phyloP scores from a whole-genome alignment of 2,113 vertebrate genomes.

The Procavia capensis region DNA sequence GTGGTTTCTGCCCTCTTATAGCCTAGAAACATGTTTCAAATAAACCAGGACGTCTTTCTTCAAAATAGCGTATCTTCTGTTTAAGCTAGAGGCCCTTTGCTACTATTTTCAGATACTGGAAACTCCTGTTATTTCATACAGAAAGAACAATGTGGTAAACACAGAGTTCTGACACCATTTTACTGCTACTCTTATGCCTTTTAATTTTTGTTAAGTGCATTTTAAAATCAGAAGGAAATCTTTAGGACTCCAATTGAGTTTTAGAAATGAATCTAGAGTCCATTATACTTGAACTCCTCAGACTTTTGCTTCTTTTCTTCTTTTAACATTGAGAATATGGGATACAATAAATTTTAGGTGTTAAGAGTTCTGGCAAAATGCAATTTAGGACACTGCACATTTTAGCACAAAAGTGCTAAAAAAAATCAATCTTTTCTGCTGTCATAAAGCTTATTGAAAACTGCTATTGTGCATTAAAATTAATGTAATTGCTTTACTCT shows the following conservation, averaged over 20 bases:
- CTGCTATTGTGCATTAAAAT: constrained; percentile 73
- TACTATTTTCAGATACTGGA: background rate
- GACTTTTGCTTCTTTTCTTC: background rate
- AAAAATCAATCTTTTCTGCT: constrained; percentile 70
- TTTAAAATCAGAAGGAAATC: constrained; percentile 68
- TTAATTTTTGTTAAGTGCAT: constrained; percentile 25
- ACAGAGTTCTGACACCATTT: constrained; percentile 13
- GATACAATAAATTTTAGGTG: background rate
- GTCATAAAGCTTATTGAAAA: constrained; percentile 74
- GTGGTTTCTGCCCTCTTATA: background rate
- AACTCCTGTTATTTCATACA: constrained; percentile 30
- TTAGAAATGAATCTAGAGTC: constrained; percentile 58
- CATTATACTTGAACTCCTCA: constrained; percentile 54
- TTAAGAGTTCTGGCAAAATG: constrained; percentile 58
- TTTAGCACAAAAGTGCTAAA: constrained; percentile 69
- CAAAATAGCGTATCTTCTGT: background rate
- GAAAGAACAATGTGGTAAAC: constrained; percentile 3
- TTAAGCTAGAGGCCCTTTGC: background rate
- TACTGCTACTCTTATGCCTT: background rate
- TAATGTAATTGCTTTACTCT: constrained; percentile 69
- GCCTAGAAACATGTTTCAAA: background rate
- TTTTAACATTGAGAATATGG: constrained; percentile 70
- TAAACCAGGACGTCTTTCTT: background rate
- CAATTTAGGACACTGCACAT: constrained; percentile 20
- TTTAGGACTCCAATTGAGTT: constrained; percentile 45